Evolutionary conservation across 2,113 vertebrate genomes (phyloP).

Genomic region (Tupaia tana): DNA sequence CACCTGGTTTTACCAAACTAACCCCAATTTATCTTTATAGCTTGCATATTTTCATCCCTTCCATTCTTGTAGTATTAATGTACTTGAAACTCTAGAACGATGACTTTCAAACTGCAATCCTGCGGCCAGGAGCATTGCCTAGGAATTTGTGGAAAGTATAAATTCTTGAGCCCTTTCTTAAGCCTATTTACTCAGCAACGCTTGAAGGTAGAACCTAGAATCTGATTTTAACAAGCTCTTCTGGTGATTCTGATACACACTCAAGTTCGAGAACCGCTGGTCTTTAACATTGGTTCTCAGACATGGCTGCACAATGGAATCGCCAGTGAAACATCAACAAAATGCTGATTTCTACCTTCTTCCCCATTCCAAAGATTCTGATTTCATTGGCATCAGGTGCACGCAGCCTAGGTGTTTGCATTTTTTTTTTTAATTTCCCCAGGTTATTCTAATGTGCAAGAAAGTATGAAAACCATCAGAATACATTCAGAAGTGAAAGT

Average conservation of each 20-base stretch:
- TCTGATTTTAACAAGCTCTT: background rate
- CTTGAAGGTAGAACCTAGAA: background rate
- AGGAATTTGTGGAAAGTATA: background rate
- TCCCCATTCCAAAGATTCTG: background rate
- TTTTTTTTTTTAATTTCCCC: background rate
- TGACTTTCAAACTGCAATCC: background rate
- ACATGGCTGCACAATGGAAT: background rate
- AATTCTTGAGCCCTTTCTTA: background rate
- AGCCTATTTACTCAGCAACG: conserved; percentile 16
- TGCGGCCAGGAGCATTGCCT: background rate
- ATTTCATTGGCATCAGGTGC: conserved; percentile 16
- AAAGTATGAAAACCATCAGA: conserved; percentile 13
- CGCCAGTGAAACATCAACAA: background rate
- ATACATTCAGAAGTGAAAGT: background rate
- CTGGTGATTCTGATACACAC: background rate
- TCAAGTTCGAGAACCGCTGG: background rate
- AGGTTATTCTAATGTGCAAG: background rate
- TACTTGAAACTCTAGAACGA: background rate
- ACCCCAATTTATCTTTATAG: background rate
- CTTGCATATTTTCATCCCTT: background rate
- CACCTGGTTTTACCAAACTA: background rate
- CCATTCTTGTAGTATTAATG: background rate
- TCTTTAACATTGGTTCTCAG: background rate
- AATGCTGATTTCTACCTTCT: background rate
- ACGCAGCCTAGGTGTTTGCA: background rate